These are phyloP conservation scores for Trachelus troglodyta DNA, from an alignment of 2,888 invertebrate species.

Conservation along the genomic window DNA sequence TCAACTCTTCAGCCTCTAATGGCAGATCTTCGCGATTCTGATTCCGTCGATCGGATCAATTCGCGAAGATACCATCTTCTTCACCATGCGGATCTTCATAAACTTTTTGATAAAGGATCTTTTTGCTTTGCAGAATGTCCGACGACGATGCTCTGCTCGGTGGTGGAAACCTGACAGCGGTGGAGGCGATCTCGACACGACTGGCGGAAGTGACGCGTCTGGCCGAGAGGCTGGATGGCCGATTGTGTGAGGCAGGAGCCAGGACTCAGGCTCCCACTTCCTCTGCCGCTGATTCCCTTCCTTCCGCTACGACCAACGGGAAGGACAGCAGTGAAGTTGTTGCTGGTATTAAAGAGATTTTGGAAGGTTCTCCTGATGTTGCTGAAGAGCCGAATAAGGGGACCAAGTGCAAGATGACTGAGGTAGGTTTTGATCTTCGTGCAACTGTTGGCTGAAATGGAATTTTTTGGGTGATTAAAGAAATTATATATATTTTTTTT, in stretches of 20 bases:
- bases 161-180: slow-evolving; percentile 70
- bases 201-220: slow-evolving; percentile 75
- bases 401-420: not conserved
- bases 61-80: not conserved
- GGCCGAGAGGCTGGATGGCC: slow-evolving; percentile 75
- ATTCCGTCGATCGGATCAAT: not conserved
- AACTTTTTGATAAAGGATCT: not conserved
- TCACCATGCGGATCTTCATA: not conserved
- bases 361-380: slow-evolving; percentile 41
- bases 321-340: slow-evolving; percentile 30
- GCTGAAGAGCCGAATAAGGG: slow-evolving; percentile 11
- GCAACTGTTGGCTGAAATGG: not conserved
- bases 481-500: not conserved
- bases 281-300: slow-evolving; percentile 26
- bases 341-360: slow-evolving; percentile 44
- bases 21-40: not conserved
- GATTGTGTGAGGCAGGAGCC: slow-evolving; percentile 60
- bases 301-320: slow-evolving; percentile 27
- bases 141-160: slow-evolving; percentile 42
- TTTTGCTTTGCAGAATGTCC: slow-evolving; percentile 49
- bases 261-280: slow-evolving; percentile 50
- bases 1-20: not conserved
- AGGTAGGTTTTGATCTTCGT: not conserved
- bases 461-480: not conserved
- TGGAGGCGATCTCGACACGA: slow-evolving; percentile 76